Percentiles rank a stretch among this genome's conserved stretches.
phyloP scores from a whole-genome alignment of 2,888 invertebrate genomes.

The Cylindroiulus punctatus region DNA sequence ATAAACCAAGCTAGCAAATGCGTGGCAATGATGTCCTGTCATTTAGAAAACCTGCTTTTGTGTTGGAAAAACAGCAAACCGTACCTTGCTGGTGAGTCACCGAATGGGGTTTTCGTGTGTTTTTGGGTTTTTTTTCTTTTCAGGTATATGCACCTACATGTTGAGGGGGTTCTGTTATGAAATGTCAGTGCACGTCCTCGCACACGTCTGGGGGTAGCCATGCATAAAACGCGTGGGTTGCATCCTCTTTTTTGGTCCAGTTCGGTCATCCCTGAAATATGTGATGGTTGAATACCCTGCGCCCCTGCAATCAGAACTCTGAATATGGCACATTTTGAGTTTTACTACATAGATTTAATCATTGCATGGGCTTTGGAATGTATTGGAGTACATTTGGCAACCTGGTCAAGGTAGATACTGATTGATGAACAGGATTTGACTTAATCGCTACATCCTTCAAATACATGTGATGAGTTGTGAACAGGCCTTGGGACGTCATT shows the following conservation, averaged over 20 bases:
- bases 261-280: conserved; percentile 20
- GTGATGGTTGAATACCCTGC: conserved; percentile 3
- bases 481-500: too few species aligned
- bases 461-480: too few species aligned
- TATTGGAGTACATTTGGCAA: background rate
- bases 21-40: background rate
- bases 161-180: background rate
- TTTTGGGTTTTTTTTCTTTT: background rate
- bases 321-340: background rate
- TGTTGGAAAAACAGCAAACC: background rate
- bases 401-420: background rate
- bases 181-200: background rate
- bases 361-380: background rate
- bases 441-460: too few species aligned
- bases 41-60: background rate
- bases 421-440: too few species aligned
- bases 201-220: conserved; percentile 5
- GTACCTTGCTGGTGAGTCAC: background rate
- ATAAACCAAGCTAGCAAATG: background rate
- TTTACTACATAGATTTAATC: background rate
- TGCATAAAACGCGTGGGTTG: background rate
- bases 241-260: background rate
- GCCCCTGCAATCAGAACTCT: background rate
- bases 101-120: background rate
- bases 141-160: background rate